Conservation (phyloP, 2,113 vertebrate genomes). For the Anolis sagrei region DNA sequence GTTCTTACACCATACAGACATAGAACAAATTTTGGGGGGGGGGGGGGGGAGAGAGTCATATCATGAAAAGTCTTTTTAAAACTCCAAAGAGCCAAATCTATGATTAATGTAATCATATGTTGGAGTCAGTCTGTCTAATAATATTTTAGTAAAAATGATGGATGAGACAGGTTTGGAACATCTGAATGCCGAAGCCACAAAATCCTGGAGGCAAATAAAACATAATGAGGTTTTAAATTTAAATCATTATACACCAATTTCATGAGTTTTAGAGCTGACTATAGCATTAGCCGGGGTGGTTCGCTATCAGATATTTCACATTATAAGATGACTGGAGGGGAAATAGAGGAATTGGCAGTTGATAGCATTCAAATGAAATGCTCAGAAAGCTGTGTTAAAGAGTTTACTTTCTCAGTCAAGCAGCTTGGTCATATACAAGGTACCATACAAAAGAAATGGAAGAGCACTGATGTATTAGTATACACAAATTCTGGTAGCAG, state of each 20-base stretch:
- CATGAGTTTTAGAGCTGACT: neutral
- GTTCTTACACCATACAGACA: neutral
- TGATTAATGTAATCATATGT: neutral
- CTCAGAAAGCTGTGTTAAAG: neutral
- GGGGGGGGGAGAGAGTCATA: neutral
- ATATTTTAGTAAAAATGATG: conserved; percentile 1
- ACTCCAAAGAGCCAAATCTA: neutral
- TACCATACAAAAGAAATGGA: neutral
- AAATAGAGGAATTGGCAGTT: neutral
- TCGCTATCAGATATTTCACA: neutral
- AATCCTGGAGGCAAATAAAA: conserved; percentile 6
- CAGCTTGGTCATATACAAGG: neutral
- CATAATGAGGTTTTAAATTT: conserved; percentile 1
- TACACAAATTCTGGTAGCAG: neutral
- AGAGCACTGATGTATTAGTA: neutral
- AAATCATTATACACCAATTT: neutral
- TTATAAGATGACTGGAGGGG: neutral
- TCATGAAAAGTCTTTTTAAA: neutral
- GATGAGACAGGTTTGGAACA: neutral
- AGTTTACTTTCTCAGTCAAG: neutral
- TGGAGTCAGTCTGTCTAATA: neutral
- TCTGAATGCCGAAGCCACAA: neutral
- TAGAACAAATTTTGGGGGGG: neutral
- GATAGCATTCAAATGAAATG: neutral
- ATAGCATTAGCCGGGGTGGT: neutral